These are phyloP conservation scores for Urocolius indicus DNA, from an alignment of 2,113 vertebrate species.

Conservation along the genomic window DNA sequence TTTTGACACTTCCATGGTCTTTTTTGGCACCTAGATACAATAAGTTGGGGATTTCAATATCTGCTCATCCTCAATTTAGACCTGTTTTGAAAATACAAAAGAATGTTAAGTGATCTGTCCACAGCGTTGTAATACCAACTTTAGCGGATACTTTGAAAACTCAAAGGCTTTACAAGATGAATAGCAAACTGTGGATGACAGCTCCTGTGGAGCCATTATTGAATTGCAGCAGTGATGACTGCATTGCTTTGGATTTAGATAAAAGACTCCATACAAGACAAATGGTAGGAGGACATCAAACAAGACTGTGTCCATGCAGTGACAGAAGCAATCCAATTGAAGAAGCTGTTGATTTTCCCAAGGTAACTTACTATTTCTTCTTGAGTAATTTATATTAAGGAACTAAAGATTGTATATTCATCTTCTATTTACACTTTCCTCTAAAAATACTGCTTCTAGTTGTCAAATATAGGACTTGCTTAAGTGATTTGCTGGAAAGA, in stretches of 20 bases:
- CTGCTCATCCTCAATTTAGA: slow-evolving; percentile 71
- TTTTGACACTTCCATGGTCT: slow-evolving; percentile 56
- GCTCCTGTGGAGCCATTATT: slow-evolving; percentile 94
- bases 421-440: slow-evolving; percentile 79
- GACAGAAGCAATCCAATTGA: slow-evolving; percentile 95
- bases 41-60: slow-evolving; percentile 71
- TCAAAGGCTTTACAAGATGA: slow-evolving; percentile 92
- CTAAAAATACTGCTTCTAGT: slow-evolving; percentile 69
- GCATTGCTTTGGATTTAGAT: slow-evolving; percentile 98
- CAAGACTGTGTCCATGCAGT: slow-evolving; percentile 92
- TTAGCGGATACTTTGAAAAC: slow-evolving; percentile 83
- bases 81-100: slow-evolving; percentile 79
- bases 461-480: slow-evolving; percentile 50
- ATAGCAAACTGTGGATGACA: slow-evolving; percentile 95
- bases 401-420: slow-evolving; percentile 83
- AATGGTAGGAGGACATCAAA: slow-evolving; percentile 98
- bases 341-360: slow-evolving; percentile 91
- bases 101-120: slow-evolving; percentile 79
- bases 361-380: slow-evolving; percentile 90
- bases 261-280: slow-evolving; percentile 96
- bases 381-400: slow-evolving; percentile 89
- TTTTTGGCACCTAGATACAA: slow-evolving; percentile 59
- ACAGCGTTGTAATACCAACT: slow-evolving; percentile 80
- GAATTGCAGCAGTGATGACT: slow-evolving; percentile 94
- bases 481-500: slow-evolving; percentile 38